These are phyloP conservation scores for Argynnis bischoffii DNA, from an alignment of 2,888 invertebrate genomes.

Conservation along the genomic window DNA sequence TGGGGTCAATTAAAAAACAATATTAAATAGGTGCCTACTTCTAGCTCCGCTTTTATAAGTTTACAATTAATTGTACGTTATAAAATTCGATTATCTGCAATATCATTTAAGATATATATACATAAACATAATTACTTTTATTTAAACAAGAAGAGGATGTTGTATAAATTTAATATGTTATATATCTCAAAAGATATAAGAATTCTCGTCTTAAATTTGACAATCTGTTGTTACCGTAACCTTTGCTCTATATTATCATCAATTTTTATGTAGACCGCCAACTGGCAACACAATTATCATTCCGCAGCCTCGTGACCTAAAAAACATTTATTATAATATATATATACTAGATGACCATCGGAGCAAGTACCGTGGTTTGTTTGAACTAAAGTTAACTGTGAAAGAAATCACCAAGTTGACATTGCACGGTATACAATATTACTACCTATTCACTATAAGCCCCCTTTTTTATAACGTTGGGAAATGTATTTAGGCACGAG, in stretches of 20 bases:
- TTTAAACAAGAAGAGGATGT: constrained; percentile 18
- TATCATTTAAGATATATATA: not conserved
- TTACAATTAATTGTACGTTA: too few species aligned
- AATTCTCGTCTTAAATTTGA: constrained; percentile 45
- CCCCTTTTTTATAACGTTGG: too few species aligned
- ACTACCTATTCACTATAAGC: too few species aligned
- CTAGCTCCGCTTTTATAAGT: too few species aligned
- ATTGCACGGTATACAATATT: too few species aligned
- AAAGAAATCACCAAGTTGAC: too few species aligned
- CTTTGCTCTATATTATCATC: constrained; percentile 73
- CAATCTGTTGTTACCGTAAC: constrained; percentile 77
- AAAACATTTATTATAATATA: constrained; percentile 48
- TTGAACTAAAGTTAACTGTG: too few species aligned
- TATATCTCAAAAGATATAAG: constrained; percentile 23
- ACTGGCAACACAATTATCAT: constrained; percentile 74
- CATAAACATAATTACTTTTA: constrained; percentile 16
- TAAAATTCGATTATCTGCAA: too few species aligned
- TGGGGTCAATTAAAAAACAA: too few species aligned
- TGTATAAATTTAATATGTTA: constrained; percentile 13
- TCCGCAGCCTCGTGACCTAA: constrained; percentile 77
- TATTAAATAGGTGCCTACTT: too few species aligned
- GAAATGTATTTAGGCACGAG: too few species aligned
- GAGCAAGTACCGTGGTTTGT: not conserved
- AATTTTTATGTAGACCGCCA: constrained; percentile 74
- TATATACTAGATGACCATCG: constrained; percentile 14